Conservation (phyloP, 2,888 invertebrate genomes). For the Holacanthella duospinosa region DNA sequence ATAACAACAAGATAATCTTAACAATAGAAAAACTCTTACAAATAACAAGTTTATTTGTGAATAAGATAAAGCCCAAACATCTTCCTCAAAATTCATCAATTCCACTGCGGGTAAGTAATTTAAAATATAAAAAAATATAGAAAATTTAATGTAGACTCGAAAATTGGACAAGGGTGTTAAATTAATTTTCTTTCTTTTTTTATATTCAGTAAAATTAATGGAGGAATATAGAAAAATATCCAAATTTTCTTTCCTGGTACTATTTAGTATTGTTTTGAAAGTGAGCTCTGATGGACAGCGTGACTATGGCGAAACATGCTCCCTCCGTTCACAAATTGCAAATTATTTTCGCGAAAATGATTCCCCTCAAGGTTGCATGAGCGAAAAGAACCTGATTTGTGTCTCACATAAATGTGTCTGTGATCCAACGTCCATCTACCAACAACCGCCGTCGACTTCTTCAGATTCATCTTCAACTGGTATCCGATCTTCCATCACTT, state of each 20-base stretch:
- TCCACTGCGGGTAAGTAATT: too few relatives aligned
- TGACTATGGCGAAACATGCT: constrained; percentile 14
- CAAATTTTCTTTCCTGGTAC: background rate
- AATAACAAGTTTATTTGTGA: too few relatives aligned
- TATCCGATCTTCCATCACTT: constrained; percentile 16
- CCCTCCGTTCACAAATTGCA: constrained; percentile 23
- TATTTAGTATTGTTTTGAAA: background rate
- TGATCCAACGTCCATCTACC: constrained; percentile 26
- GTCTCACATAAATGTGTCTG: constrained; percentile 26
- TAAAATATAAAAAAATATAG: too few relatives aligned
- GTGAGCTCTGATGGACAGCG: constrained; percentile 6
- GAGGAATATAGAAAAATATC: too few relatives aligned
- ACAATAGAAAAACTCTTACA: too few relatives aligned
- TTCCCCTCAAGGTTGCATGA: constrained; percentile 26
- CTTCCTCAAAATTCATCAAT: too few relatives aligned
- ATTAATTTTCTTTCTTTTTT: too few relatives aligned
- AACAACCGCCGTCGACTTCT: constrained; percentile 9
- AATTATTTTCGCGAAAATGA: constrained; percentile 22
- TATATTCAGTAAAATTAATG: too few relatives aligned
- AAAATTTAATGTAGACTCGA: too few relatives aligned
- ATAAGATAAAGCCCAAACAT: too few relatives aligned
- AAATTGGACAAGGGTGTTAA: too few relatives aligned
- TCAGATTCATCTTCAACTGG: constrained; percentile 12
- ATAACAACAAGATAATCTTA: too few relatives aligned
- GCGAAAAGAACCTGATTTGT: constrained; percentile 23